Conservation (phyloP, 2,113 vertebrate genomes). For the Neoarius graeffei region DNA sequence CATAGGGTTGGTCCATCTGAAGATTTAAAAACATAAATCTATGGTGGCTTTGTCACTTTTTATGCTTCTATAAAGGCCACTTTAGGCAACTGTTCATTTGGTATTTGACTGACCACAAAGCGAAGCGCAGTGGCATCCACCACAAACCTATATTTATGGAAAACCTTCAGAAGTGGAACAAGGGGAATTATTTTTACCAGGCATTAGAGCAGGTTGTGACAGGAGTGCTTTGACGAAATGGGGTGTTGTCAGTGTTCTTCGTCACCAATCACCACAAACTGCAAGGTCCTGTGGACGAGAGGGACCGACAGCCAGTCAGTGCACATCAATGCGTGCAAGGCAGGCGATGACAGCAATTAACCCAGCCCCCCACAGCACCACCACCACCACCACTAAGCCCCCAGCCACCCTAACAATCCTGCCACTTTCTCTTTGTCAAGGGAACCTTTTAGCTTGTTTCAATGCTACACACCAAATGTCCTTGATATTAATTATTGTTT, state of each 20-base stretch:
- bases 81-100: slow-evolving; percentile 41
- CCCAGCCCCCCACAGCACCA: slow-evolving; percentile 9
- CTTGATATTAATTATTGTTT: slow-evolving; percentile 50
- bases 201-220: slow-evolving; percentile 54
- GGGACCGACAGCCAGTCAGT: slow-evolving; percentile 51
- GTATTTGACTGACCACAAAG: slow-evolving; percentile 38
- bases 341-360: slow-evolving; percentile 51
- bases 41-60: slow-evolving; percentile 50
- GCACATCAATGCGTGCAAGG: slow-evolving; percentile 40
- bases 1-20: slow-evolving; percentile 43
- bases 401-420: slow-evolving; percentile 12
- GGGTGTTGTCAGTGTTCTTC: slow-evolving; percentile 47
- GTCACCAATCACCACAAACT: slow-evolving; percentile 55
- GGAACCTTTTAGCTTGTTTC: slow-evolving; percentile 47
- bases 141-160: slow-evolving; percentile 55
- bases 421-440: slow-evolving; percentile 42
- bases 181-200: slow-evolving; percentile 55
- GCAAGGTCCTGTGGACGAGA: slow-evolving; percentile 51
- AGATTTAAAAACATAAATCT: slow-evolving; percentile 42
- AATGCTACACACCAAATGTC: slow-evolving; percentile 44
- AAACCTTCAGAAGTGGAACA: slow-evolving; percentile 54
- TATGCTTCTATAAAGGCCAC: slow-evolving; percentile 40
- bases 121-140: slow-evolving; percentile 34
- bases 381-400: neutral
- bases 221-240: slow-evolving; percentile 55